phyloP scores from a whole-genome alignment of 2,888 invertebrate species.

The Nemotelus nigrinus region DNA sequence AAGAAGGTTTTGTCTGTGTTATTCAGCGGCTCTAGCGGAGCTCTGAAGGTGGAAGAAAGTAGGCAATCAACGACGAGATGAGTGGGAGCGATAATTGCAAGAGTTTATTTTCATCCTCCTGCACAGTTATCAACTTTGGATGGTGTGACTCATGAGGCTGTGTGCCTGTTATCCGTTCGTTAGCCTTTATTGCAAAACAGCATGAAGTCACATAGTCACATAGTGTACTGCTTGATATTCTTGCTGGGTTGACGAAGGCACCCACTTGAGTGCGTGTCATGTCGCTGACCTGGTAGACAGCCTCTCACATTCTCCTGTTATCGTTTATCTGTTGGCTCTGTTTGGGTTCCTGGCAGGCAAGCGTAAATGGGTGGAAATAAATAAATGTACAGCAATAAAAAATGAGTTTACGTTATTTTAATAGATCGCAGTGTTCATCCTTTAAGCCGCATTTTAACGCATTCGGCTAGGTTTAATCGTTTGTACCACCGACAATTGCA shows the following conservation, averaged over 20 bases:
- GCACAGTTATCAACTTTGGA: neutral
- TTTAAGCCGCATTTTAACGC: too few species aligned
- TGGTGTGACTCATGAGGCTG: neutral
- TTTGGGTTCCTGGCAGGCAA: neutral
- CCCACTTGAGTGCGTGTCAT: neutral
- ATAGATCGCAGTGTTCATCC: too few species aligned
- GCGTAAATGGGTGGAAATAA: too few species aligned
- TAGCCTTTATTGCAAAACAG: neutral
- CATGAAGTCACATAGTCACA: too few species aligned
- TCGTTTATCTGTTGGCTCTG: constrained; percentile 6
- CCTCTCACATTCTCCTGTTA: neutral
- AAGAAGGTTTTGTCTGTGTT: too few species aligned
- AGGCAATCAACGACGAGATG: constrained; percentile 6
- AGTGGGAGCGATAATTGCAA: constrained; percentile 15
- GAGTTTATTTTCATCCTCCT: constrained; percentile 9
- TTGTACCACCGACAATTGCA: too few species aligned
- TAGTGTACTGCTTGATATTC: too few species aligned
- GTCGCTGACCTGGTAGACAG: neutral
- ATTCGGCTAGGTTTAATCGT: too few species aligned
- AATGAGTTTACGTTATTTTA: too few species aligned
- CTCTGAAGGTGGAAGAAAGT: neutral
- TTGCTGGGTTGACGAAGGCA: neutral
- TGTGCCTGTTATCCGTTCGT: neutral
- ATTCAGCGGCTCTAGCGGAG: neutral
- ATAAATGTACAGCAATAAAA: too few species aligned